Evolutionary conservation across 2,797 vertebrate genomes (phyloP), one percentile per base, ranked within the genome.

Genomic region (Thaleichthys pacificus): DNA sequence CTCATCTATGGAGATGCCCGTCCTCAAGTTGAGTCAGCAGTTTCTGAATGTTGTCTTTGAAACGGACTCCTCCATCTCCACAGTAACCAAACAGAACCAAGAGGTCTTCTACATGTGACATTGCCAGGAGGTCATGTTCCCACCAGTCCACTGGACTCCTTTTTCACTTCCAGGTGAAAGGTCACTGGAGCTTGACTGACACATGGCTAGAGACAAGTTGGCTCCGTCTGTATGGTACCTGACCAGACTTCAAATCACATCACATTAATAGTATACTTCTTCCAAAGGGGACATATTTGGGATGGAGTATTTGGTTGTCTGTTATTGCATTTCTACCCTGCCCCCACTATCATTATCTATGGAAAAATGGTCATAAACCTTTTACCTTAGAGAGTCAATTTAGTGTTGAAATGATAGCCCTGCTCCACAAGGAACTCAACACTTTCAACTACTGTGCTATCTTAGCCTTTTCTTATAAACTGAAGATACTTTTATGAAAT

Each of bases 241-340:
- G 72, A 65, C 80, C 73, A 6, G 71, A 47, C 35, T 62, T 15
- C 15, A 64, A 63, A 22, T 73, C 72, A 60, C 77, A 73, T 77
- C 68, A 69, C 42, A 22, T 65, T 7, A 56, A 26, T 42, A 2
- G 8, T 68, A 49, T 66, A 72, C 28, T 75, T 75, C 2, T 62
- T 54, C 64, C 82, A 51, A 71, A 73, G 51, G 1, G 74, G 74
- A 81, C 82, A 80, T 80, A 78, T 80, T 85, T 42, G 77, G 84
- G 85, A 73, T 78, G 82, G 87, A 85, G 56, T 66, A 82, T 90
- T 89, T 82, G 82, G 75, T 82, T 86, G 82, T 86, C 73, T 89
- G 85, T 86, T 57, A 83, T 77, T 38, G 61, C 73, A 60, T 69
- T 35, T 87, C 86, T 68, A 85, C 84, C 78, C 82, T 75, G 87